phyloP scores from a whole-genome alignment of 30 jellyfish, hydroid and myxozoan genomes.

The Turritopsis dohrnii region DNA sequence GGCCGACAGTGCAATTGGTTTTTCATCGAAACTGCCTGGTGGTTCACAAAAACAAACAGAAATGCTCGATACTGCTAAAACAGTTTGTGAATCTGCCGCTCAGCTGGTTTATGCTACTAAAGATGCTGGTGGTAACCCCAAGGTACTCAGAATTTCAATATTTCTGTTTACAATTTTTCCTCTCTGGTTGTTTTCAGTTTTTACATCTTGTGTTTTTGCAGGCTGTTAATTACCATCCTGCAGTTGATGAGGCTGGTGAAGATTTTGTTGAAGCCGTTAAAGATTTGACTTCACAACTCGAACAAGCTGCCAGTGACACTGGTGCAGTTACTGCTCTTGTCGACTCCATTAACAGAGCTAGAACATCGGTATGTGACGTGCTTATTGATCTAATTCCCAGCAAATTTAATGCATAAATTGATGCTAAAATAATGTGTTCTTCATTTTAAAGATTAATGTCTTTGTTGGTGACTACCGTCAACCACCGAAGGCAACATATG shows the following conservation, averaged over 20 bases:
- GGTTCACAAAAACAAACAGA: constrained; percentile 89
- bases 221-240: constrained; percentile 79
- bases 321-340: constrained; percentile 88
- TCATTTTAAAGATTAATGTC: constrained; percentile 21
- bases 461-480: constrained; percentile 30
- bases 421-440: too few species aligned
- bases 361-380: constrained; percentile 50
- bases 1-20: constrained; percentile 81
- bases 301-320: constrained; percentile 80
- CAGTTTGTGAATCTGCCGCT: constrained; percentile 95
- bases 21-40: constrained; percentile 77
- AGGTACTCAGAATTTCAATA: constrained; percentile 52
- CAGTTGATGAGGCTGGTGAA: constrained; percentile 91
- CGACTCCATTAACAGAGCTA: constrained; percentile 74
- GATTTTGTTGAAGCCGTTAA: constrained; percentile 79
- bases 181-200: background rate
- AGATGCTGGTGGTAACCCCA: constrained; percentile 91
- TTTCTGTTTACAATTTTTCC: background rate
- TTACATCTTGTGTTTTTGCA: background rate
- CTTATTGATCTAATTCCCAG: background rate
- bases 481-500: constrained; percentile 44
- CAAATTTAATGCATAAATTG: too few species aligned
- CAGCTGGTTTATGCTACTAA: constrained; percentile 77
- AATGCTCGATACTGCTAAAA: constrained; percentile 71
- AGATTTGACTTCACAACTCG: constrained; percentile 64